Evolutionary conservation across 2,888 invertebrate genomes (phyloP), one percentile per base, ranked within the genome.

Genomic region (Helicoverpa assulta): DNA sequence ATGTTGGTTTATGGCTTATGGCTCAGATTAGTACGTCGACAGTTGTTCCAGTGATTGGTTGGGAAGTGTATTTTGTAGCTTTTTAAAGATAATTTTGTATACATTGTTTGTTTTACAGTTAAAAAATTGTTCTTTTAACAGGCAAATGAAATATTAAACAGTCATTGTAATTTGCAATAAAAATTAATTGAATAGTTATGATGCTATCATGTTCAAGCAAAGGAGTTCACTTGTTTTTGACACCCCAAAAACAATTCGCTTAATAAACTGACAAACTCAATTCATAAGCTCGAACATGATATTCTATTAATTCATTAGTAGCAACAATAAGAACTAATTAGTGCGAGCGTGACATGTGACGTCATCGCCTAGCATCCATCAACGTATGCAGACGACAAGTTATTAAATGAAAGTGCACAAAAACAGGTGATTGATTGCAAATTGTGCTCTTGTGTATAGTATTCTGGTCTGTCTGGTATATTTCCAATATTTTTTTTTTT

Each of bases 341-440:
- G 16, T 54, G 21, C 18, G 37, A 55, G 21, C 21, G 16, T 52
- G 59, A 19, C 74, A 75, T 43, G 37, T 52, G 67, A 10, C 40
- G 58, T 50, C n/a, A 52, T 21, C 10, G 8, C 21, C 37, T 6
- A 43, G 18, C 52, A 59, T 64, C 52, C 58, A 80, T 83, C 66
- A 81, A 6, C 10, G 43, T 43, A 26, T 63, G 40, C 33, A 50
- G 60, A 66, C 18, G 73, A 40, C 55, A 29, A 73, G 64, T 64
- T 76, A 76, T 72, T 80, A 68, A 68, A 81, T 64, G 47, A 60
- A 77, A 78, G 19, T 26, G 18, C 26, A 29, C 66, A 68, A 64
- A 71, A 67, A 40, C 29, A 47, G 18, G 51, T 63, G 78, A 77
- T 69, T 70, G 68, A 81, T 83, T 56, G 55, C 55, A 56, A 83